These are phyloP conservation scores for Thalassarche chlororhynchos DNA, from an alignment of 2,113 vertebrate species.

Conservation along the genomic window DNA sequence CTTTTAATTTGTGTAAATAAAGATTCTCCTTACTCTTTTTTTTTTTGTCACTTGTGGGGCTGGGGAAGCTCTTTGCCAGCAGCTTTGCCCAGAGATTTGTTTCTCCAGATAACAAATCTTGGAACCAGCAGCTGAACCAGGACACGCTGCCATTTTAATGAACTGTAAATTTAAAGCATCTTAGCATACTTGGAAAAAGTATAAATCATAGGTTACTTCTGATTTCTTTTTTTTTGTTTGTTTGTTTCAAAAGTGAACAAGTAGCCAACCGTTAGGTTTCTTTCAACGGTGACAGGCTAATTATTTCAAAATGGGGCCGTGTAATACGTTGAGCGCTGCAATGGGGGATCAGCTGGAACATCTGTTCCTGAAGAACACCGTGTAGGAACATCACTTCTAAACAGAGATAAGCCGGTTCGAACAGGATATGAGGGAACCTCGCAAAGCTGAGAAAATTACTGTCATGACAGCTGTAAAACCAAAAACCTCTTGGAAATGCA, in stretches of 20 bases:
- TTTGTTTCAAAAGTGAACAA: conserved; percentile 38
- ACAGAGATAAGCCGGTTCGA: conserved; percentile 33
- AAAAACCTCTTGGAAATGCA: not conserved
- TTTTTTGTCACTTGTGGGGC: not conserved
- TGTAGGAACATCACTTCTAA: conserved; percentile 14
- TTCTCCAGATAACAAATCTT: not conserved
- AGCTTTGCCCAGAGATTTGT: not conserved
- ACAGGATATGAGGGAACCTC: conserved; percentile 28
- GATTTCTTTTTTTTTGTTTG: not conserved
- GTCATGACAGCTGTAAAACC: conserved; percentile 51
- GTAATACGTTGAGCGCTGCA: not conserved
- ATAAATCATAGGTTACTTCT: not conserved
- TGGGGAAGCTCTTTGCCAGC: not conserved
- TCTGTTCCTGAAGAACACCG: conserved; percentile 39
- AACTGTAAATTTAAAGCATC: conserved; percentile 39
- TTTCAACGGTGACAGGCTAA: conserved; percentile 34
- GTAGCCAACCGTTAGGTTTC: conserved; percentile 29
- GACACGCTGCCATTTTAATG: not conserved
- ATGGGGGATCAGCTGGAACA: conserved; percentile 32
- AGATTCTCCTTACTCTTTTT: not conserved
- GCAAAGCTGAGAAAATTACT: conserved; percentile 37
- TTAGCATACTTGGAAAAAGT: not conserved
- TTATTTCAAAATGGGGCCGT: conserved; percentile 36
- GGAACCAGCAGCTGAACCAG: not conserved
- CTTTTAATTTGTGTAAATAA: not conserved